phyloP scores from a whole-genome alignment of 2,888 invertebrate species.

The Dryomyza anilis region DNA sequence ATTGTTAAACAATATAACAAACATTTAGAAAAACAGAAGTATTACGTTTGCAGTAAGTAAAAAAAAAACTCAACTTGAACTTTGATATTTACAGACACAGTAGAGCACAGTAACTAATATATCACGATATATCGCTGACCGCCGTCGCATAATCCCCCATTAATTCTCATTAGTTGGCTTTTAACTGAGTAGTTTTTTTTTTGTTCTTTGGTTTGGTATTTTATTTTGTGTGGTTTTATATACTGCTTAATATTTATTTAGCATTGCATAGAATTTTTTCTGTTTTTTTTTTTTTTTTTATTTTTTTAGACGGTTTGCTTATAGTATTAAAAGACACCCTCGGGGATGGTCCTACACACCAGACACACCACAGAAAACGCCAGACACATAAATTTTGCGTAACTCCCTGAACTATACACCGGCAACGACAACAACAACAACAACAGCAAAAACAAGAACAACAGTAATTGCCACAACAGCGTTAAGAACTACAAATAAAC shows the following conservation, averaged over 20 bases:
- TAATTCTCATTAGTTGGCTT: slow-evolving; percentile 32
- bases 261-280: too few species aligned
- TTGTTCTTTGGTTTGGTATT: not conserved
- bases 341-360: slow-evolving; percentile 34
- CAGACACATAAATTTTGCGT: slow-evolving; percentile 43
- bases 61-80: too few species aligned
- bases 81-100: too few species aligned
- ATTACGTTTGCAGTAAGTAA: too few species aligned
- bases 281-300: slow-evolving; percentile 6
- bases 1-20: too few species aligned
- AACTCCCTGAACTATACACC: slow-evolving; percentile 36
- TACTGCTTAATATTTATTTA: too few species aligned
- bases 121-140: too few species aligned
- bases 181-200: not conserved
- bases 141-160: slow-evolving; percentile 29
- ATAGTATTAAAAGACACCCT: slow-evolving; percentile 35
- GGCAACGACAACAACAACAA: not conserved
- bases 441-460: not conserved
- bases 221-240: too few species aligned
- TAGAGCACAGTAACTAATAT: too few species aligned
- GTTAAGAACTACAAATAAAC: too few species aligned
- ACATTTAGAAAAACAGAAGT: too few species aligned
- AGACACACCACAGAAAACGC: slow-evolving; percentile 19
- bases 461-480: too few species aligned
- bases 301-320: slow-evolving; percentile 9